Evolutionary conservation across 2,797 vertebrate genomes (phyloP).

Genomic region (Spinibarbus caldwelli): DNA sequence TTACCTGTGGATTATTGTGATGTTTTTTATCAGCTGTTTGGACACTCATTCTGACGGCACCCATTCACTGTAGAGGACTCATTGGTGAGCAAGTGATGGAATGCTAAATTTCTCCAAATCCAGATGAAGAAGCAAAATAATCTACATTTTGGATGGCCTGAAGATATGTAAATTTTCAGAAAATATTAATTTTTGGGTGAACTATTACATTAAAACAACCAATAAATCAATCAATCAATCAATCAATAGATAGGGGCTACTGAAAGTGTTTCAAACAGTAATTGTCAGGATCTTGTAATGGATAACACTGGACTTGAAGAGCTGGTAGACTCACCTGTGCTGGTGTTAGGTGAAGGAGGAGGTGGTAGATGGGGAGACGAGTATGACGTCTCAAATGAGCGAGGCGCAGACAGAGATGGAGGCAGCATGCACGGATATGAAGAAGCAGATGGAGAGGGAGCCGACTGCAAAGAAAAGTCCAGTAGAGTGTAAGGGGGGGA

Average conservation of each 20-base stretch:
- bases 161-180: not conserved
- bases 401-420: conserved; percentile 71
- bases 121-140: not conserved
- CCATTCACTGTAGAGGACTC: not conserved
- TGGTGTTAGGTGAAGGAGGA: conserved; percentile 70
- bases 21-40: not conserved
- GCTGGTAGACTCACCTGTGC: conserved; percentile 71
- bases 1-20: too few relatives aligned
- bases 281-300: not conserved
- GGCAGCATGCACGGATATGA: conserved; percentile 70
- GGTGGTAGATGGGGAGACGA: conserved; percentile 81
- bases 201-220: not conserved
- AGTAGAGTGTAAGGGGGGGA: too few relatives aligned
- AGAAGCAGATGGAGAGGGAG: conserved; percentile 48
- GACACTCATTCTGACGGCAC: not conserved
- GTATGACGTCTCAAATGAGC: conserved; percentile 76
- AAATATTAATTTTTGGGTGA: not conserved
- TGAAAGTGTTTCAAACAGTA: not conserved
- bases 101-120: not conserved
- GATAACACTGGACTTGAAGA: not conserved
- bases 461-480: conserved; percentile 44
- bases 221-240: not conserved
- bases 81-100: not conserved
- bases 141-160: not conserved
- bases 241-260: not conserved